phyloP scores from a whole-genome alignment of 1,140 invertebrate species.

The Aphelenchoides fujianensis region DNA sequence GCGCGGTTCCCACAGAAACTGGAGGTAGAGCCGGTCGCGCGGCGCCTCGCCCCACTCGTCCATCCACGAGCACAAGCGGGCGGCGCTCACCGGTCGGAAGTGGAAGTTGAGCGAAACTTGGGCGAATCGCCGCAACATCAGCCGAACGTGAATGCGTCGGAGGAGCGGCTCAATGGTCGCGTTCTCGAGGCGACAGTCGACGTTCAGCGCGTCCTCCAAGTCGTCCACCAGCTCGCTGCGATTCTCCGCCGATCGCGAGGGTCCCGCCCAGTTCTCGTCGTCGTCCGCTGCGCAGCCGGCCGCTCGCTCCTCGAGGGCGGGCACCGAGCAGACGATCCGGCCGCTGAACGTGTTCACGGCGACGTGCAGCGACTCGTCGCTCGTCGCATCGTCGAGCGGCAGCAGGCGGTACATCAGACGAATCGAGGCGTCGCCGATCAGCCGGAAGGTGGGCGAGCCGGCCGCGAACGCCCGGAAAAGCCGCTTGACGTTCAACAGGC shows the following conservation, averaged over 20 bases:
- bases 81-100: not conserved
- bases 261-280: not conserved
- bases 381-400: not conserved
- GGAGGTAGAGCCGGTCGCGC: not conserved
- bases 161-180: not conserved
- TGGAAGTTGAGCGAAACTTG: not conserved
- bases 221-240: not conserved
- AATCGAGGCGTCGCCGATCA: slow-evolving; percentile 4
- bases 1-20: not conserved
- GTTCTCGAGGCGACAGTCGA: not conserved
- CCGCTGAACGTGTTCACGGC: not conserved
- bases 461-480: not conserved
- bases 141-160: not conserved
- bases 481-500: not conserved
- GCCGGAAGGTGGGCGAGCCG: not conserved
- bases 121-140: not conserved
- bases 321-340: not conserved
- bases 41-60: not conserved
- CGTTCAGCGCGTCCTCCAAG: not conserved
- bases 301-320: not conserved
- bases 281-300: not conserved
- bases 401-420: not conserved
- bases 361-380: not conserved
- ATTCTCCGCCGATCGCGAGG: too few species aligned
- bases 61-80: not conserved